These are phyloP conservation scores for Yponomeuta cagnagella DNA, from an alignment of 2,888 invertebrate genomes.

Conservation along the genomic window DNA sequence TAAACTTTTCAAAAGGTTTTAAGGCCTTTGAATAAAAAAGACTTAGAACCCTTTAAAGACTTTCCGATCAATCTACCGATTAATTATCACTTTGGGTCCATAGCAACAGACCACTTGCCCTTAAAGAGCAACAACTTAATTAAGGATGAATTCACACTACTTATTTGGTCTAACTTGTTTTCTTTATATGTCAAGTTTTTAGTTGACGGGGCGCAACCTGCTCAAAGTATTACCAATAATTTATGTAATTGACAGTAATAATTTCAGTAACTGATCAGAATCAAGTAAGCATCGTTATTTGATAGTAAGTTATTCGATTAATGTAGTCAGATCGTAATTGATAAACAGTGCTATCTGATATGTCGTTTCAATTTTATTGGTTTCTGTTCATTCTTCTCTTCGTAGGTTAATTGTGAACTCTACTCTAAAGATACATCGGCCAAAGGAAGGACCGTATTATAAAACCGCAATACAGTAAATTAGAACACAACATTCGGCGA, in stretches of 20 bases:
- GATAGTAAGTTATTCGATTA: no score
- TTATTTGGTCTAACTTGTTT: neutral
- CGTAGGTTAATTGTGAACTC: neutral
- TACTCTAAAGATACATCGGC: neutral
- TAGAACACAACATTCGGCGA: constrained; percentile 38
- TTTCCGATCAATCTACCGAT: neutral
- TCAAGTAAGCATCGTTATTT: no score
- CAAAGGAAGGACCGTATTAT: neutral
- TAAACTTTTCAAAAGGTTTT: neutral
- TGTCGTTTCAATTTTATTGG: no score
- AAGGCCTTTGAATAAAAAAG: neutral
- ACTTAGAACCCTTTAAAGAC: neutral
- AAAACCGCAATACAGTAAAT: constrained; percentile 5
- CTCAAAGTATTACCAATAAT: no score
- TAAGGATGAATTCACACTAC: neutral
- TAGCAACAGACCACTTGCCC: neutral
- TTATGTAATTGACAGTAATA: no score
- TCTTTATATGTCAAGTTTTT: neutral
- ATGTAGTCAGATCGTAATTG: no score
- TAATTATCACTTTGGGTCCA: neutral
- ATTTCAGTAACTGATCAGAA: no score
- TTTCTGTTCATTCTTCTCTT: neutral
- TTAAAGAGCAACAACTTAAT: neutral
- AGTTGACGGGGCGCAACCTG: no score
- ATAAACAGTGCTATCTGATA: no score